phyloP scores from a whole-genome alignment of 92 coral and sea anemone genomes.

The Blastomussa wellsi region DNA sequence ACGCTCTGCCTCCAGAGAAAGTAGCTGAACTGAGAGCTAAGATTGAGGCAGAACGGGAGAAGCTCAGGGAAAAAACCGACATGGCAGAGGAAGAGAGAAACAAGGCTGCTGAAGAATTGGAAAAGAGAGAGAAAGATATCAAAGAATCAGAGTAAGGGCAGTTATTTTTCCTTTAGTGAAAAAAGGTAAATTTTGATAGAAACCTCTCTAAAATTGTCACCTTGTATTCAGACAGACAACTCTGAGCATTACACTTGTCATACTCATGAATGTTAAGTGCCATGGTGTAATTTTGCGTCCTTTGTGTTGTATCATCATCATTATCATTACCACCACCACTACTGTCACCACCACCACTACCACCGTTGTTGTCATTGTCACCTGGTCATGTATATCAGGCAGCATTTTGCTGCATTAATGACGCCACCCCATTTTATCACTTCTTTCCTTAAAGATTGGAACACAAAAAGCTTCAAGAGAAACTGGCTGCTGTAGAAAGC shows the following conservation, averaged over 20 bases:
- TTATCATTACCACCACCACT: too few species aligned
- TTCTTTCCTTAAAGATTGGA: constrained; percentile 66
- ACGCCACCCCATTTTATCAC: too few species aligned
- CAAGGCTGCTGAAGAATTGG: constrained; percentile 86
- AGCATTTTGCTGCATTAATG: too few species aligned
- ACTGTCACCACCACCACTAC: too few species aligned
- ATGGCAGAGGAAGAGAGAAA: constrained; percentile 96
- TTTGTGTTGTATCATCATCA: too few species aligned
- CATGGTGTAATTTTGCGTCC: too few species aligned
- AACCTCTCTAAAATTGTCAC: background rate
- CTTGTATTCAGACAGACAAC: background rate
- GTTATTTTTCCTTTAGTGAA: background rate
- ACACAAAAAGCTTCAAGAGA: constrained; percentile 91
- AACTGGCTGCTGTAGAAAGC: constrained; percentile 93
- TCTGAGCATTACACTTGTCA: too few species aligned
- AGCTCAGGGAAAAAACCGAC: constrained; percentile 85
- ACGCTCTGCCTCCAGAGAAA: constrained; percentile 91
- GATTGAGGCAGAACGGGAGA: constrained; percentile 85
- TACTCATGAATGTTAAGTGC: too few species aligned
- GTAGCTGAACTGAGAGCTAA: constrained; percentile 93
- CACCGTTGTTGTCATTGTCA: too few species aligned
- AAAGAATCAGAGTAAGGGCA: constrained; percentile 81
- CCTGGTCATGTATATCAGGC: too few species aligned
- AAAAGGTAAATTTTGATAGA: background rate
- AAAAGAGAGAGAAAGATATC: constrained; percentile 89